Conservation (phyloP, 2,888 invertebrate species). For the Nomada flava region DNA sequence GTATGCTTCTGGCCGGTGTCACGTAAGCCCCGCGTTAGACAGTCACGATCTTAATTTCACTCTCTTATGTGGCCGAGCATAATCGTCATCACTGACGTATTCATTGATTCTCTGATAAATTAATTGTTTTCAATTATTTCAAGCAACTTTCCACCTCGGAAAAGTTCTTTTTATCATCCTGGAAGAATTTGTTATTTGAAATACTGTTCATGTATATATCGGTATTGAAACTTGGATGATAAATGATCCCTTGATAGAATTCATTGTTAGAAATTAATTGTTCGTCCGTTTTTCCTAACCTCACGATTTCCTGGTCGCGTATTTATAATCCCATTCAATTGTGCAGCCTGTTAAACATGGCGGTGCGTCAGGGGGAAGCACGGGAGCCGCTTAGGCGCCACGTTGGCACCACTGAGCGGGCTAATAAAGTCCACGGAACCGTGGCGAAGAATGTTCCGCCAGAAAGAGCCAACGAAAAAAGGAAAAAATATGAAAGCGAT, state of each 20-base stretch:
- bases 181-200: too few relatives aligned
- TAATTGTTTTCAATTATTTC: too few relatives aligned
- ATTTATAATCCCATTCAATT: slow-evolving; percentile 12
- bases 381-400: slow-evolving; percentile 16
- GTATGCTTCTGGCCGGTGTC: slow-evolving; percentile 68
- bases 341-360: slow-evolving; percentile 11
- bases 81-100: too few relatives aligned
- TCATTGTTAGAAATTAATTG: too few relatives aligned
- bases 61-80: slow-evolving; percentile 30
- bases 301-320: neutral
- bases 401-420: slow-evolving; percentile 19
- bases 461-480: too few relatives aligned
- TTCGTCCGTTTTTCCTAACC: neutral
- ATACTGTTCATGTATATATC: too few relatives aligned
- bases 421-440: slow-evolving; percentile 34
- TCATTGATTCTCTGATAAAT: too few relatives aligned
- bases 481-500: slow-evolving; percentile 28
- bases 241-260: too few relatives aligned
- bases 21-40: slow-evolving; percentile 68
- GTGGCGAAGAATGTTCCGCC: slow-evolving; percentile 41
- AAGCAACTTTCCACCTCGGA: too few relatives aligned
- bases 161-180: too few relatives aligned
- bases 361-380: neutral
- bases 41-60: slow-evolving; percentile 73
- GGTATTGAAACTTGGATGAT: too few relatives aligned